Base-by-base conservation (phyloP, 2,797 vertebrate species). In the Semaprochilodus insignis region DNA sequence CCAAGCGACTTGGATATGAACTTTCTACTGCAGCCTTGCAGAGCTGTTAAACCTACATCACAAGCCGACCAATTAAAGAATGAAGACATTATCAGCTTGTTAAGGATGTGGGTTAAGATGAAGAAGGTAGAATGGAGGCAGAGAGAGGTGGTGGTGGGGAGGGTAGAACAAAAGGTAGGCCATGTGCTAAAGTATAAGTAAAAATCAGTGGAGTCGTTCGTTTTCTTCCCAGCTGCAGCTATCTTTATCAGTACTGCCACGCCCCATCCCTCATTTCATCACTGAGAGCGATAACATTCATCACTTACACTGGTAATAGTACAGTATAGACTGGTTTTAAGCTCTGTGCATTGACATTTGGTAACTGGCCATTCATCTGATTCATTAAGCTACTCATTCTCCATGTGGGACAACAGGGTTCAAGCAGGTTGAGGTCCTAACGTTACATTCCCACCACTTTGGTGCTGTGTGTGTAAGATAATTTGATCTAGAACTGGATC, bases 201-300 rank as follows among this genome's bases (percentile, higher is more conserved):
- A 71, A 57, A 17, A 74, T 52, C 16, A 27, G 36, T 57, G 52
- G 52, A 57, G 17, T 65, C n/a, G 52, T 25, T 73, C 40, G 0
- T 60, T 73, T 80, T 69, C 78, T 67, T 23, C 25, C 23, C 69
- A 67, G 65, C 34, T 67, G 65, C n/a, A 73, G 52, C 48, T 25
- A 73, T 72, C 70, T 52, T 73, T 27, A 52, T 23, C 25, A 52
- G n/a, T 23, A 16, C 51, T 1, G 0, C 52, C 25, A 2, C 11
- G 7, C 15, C 21, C 5, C 36, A 3, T 21, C 8, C 71, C 27
- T 0, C 27, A 66, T 17, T 66, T 4, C 19, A 40, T 67, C 48
- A 55, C 55, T 21, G 23, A 2, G 31, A 31, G 31, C 31, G 31
- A 31, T 31, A 31, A 31, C 31, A 31, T 3, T 1, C 31, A 1